phyloP scores from a whole-genome alignment of 1,140 invertebrate genomes.

The Samia ricini region DNA sequence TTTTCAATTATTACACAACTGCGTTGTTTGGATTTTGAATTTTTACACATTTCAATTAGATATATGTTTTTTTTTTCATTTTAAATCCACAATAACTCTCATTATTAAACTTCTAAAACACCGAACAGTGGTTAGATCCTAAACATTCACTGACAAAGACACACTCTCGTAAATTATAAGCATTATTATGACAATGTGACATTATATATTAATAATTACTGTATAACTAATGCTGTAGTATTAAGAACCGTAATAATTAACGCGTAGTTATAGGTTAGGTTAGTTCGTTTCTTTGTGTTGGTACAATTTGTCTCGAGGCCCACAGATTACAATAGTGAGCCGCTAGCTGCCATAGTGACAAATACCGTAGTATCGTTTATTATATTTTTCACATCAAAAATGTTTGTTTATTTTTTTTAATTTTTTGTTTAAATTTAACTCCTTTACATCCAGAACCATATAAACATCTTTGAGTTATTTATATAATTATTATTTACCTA shows the following conservation, averaged over 20 bases:
- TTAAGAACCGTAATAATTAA: slow-evolving; percentile 77
- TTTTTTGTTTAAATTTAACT: slow-evolving; percentile 71
- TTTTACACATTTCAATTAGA: not conserved
- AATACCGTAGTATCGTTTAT: slow-evolving; percentile 70
- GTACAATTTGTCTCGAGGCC: slow-evolving; percentile 64
- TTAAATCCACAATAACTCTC: slow-evolving; percentile 44
- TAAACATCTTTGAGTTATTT: slow-evolving; percentile 78
- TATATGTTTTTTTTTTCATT: not conserved
- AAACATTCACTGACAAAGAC: slow-evolving; percentile 78
- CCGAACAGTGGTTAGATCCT: slow-evolving; percentile 73
- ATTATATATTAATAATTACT: slow-evolving; percentile 68
- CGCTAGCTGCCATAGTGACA: slow-evolving; percentile 67
- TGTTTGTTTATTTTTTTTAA: slow-evolving; percentile 57
- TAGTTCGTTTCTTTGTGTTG: slow-evolving; percentile 60
- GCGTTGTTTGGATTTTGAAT: slow-evolving; percentile 6
- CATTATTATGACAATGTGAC: slow-evolving; percentile 79
- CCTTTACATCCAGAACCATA: slow-evolving; percentile 78
- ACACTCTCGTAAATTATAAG: slow-evolving; percentile 79
- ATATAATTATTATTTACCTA: slow-evolving; percentile 75
- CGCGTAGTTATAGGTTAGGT: slow-evolving; percentile 73
- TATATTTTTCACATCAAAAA: slow-evolving; percentile 40
- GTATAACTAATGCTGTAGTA: slow-evolving; percentile 71
- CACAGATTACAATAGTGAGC: slow-evolving; percentile 76
- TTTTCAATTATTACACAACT: slow-evolving; percentile 52
- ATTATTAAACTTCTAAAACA: slow-evolving; percentile 72